Percentiles rank a stretch among this genome's conserved stretches.
phyloP scores from a whole-genome alignment of 2,888 invertebrate species.

The Steinernema hermaphroditum region DNA sequence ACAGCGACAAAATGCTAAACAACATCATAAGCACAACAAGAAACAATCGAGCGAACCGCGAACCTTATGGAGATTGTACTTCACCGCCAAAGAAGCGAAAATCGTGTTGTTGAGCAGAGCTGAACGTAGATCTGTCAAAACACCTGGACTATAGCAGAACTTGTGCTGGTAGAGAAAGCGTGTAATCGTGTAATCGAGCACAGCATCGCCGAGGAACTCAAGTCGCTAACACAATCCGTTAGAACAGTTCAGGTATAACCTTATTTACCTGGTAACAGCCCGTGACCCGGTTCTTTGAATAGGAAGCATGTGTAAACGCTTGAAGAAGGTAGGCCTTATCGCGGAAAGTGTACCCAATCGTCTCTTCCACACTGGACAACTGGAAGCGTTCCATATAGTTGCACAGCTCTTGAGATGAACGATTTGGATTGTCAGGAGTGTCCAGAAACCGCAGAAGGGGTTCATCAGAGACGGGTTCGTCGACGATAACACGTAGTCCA shows the following conservation, averaged over 20 bases:
- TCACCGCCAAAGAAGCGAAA: conserved; percentile 90
- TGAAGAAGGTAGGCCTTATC: conserved; percentile 94
- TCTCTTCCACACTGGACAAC: conserved; percentile 74
- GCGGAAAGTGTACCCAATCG: conserved; percentile 87
- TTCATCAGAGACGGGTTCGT: background rate
- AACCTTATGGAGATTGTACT: conserved; percentile 86
- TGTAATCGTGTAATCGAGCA: conserved; percentile 86
- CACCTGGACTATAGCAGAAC: conserved; percentile 83
- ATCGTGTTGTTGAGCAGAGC: conserved; percentile 98
- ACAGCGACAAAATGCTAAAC: conserved; percentile 74
- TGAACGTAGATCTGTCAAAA: conserved; percentile 88
- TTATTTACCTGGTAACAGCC: conserved; percentile 79
- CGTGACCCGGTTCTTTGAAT: conserved; percentile 83
- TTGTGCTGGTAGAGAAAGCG: conserved; percentile 91
- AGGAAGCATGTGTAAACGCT: conserved; percentile 96
- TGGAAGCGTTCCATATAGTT: conserved; percentile 29
- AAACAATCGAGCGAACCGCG: too few species aligned
- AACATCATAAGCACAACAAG: too few species aligned
- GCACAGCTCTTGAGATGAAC: conserved; percentile 21
- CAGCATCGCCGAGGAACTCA: conserved; percentile 93
- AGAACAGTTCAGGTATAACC: background rate
- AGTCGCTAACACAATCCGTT: conserved; percentile 73
- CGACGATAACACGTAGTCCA: conserved; percentile 77
- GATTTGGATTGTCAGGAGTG: conserved; percentile 32
- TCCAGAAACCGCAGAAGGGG: conserved; percentile 33